Evolutionary conservation across 2,888 invertebrate genomes (phyloP), one percentile per base, ranked within the genome.

Genomic region (Drosophila lacicola): DNA sequence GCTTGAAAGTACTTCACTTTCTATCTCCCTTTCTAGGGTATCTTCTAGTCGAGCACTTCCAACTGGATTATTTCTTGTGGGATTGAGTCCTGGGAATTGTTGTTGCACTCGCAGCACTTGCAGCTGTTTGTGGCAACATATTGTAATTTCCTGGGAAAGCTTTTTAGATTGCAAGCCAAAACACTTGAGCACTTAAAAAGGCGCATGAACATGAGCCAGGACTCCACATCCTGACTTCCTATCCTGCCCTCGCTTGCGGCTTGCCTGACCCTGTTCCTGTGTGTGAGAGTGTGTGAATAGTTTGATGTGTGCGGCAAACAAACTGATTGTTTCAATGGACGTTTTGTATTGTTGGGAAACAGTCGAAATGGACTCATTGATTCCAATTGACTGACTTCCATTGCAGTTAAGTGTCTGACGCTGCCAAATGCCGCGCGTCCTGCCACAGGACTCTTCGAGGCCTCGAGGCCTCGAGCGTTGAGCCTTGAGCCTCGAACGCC

Each of bases 351-450:
- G 86, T 90, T 90, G 89, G 90, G 87, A 90, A 90, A 91, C 90
- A 90, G 88, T 82, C 83, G 86, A 90, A 85, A 90, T 87, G 89
- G 76, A 89, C 88, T 90, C 91, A 91, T 92, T 90, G 91, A 92
- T 92, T 92, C 92, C 92, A 86, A 91, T 88, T 91, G 92, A 92
- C 91, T 92, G 92, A 90, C 81, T 89, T 88, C 88, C 89, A 91
- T 90, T 92, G 87, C 89, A 91, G 86, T 90, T 90, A 90, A 91
- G 91, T 91, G 91, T 90, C 88, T 80, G 90, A 82, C 82, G 80
- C 82, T 72, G 85, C 78, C 80, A 82, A 87, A 84, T 79, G 83
- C 81, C 78, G 54, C 53, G 56, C 71, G 73, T 65, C 70, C 74
- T 75, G 41, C 46, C 47, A 9, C 25, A 37, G 34, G 13, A 29